Evolutionary conservation across 2,113 vertebrate species (phyloP), one percentile per base, ranked within the genome.

Genomic region (Chloroceryle aenea): DNA sequence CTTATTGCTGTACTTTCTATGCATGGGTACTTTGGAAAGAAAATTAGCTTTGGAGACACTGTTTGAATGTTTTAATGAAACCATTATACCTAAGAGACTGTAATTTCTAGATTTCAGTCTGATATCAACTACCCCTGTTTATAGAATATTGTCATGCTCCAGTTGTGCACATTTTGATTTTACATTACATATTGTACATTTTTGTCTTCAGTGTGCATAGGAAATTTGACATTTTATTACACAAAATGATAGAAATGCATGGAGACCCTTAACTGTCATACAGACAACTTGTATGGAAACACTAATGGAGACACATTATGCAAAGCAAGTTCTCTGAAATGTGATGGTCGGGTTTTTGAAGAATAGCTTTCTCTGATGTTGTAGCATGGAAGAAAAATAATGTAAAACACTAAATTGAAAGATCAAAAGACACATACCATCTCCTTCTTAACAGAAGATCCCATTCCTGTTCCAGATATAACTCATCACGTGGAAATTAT

Each of bases 41-140:
- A 96, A 96, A 96, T 96, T 89, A 89, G 82, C 87, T 94, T 83
- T 80, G 84, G 91, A 94, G 94, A 93, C 89, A 89, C 63, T 73
- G 64, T 71, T 94, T 76, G 95, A 93, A 92, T 64, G 89, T 91
- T 97, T 90, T 90, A 96, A 95, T 96, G 95, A 97, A 95, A 93
- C 58, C 91, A 93, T 97, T 97, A 81, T 74, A 93, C 80, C 83
- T 92, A 94, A 26, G 87, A 96, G 81, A 86, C 75, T 90, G n/a
- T 76, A 96, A 93, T 95, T 74, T 93, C 80, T 94, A 72, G 88
- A 92, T 95, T 94, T 92, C 63, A 88, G 38, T 91, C n/a, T 96
- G 89, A 90, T 97, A 95, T 42, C 43, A 68, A 7, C 84, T 78
- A 26, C 40, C 34, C 17, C 17, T 79, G 18, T 78, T 91, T 83